phyloP scores from a whole-genome alignment of 2,797 vertebrate genomes.

The Channallabes apus region DNA sequence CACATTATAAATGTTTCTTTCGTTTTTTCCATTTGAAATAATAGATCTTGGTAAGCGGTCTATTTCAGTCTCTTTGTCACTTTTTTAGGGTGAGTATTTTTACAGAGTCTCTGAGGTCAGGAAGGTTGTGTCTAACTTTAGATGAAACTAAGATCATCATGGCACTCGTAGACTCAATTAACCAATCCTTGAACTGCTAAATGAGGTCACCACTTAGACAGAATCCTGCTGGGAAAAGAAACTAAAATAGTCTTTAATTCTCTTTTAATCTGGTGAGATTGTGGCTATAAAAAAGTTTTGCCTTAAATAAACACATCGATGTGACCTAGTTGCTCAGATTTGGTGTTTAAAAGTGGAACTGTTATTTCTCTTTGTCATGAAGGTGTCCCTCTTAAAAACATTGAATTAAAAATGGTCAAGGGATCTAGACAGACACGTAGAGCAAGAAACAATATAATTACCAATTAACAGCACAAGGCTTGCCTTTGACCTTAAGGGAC shows the following conservation, averaged over 20 bases:
- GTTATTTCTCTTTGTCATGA: slow-evolving; percentile 33
- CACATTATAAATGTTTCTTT: neutral
- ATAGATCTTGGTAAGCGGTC: slow-evolving; percentile 4
- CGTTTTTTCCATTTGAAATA: neutral
- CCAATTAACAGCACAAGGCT: slow-evolving; percentile 20
- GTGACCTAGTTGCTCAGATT: slow-evolving; percentile 39
- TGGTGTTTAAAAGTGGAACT: slow-evolving; percentile 23
- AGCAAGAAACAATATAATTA: slow-evolving; percentile 44
- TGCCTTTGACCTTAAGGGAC: slow-evolving; percentile 18
- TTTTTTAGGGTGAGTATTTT: slow-evolving; percentile 59
- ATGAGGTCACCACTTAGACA: slow-evolving; percentile 70
- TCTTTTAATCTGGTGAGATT: slow-evolving; percentile 38
- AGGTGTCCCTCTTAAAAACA: slow-evolving; percentile 18
- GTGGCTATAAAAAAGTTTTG: neutral
- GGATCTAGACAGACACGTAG: neutral
- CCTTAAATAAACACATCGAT: slow-evolving; percentile 34
- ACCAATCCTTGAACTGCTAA: slow-evolving; percentile 71
- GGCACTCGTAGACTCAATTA: slow-evolving; percentile 68
- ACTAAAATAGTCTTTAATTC: slow-evolving; percentile 57
- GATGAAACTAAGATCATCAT: slow-evolving; percentile 59
- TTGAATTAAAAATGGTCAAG: slow-evolving; percentile 24
- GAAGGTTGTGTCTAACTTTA: slow-evolving; percentile 65
- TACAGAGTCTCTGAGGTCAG: slow-evolving; percentile 46
- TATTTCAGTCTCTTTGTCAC: slow-evolving; percentile 39
- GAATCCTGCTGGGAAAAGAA: slow-evolving; percentile 65